A percentile compares a stretch with the other conserved stretches of the same genome.
phyloP scores from a whole-genome alignment of 2,113 vertebrate genomes.

The Chlorodrepanis virens region DNA sequence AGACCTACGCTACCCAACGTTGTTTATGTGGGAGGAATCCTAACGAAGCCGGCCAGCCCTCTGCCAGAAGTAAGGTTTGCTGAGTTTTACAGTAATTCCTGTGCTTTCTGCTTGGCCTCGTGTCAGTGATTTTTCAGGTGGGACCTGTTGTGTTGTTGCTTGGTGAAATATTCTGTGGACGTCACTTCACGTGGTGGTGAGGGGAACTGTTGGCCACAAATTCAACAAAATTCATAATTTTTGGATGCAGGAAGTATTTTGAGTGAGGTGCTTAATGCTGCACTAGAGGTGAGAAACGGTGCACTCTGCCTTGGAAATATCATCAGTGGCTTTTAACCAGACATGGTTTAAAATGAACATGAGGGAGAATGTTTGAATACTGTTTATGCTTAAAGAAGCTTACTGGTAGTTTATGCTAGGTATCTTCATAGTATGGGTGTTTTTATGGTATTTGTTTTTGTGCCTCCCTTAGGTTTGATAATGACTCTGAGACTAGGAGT shows the following conservation, averaged over 20 bases:
- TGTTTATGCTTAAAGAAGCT: not conserved
- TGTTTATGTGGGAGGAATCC: constrained; percentile 96
- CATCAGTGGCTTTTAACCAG: not conserved
- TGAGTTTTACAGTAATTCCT: constrained; percentile 40
- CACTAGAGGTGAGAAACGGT: not conserved
- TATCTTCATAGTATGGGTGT: not conserved
- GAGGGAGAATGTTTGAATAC: not conserved
- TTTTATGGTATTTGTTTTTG: not conserved
- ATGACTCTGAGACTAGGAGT: not conserved
- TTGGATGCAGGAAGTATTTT: not conserved
- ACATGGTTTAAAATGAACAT: not conserved
- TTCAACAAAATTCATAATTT: not conserved
- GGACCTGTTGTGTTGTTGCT: not conserved
- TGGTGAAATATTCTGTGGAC: not conserved
- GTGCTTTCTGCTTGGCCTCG: not conserved
- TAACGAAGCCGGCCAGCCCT: constrained; percentile 88
- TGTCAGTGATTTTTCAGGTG: not conserved
- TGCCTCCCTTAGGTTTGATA: not conserved
- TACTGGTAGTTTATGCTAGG: not conserved
- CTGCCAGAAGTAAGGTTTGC: constrained; percentile 92
- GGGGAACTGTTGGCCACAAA: not conserved
- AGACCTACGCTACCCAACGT: constrained; percentile 96
- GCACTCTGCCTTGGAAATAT: not conserved
- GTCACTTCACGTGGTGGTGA: not conserved
- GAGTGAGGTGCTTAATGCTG: not conserved